Conservation (phyloP, 2,797 vertebrate species). For the Yasuhikotakia modesta region DNA sequence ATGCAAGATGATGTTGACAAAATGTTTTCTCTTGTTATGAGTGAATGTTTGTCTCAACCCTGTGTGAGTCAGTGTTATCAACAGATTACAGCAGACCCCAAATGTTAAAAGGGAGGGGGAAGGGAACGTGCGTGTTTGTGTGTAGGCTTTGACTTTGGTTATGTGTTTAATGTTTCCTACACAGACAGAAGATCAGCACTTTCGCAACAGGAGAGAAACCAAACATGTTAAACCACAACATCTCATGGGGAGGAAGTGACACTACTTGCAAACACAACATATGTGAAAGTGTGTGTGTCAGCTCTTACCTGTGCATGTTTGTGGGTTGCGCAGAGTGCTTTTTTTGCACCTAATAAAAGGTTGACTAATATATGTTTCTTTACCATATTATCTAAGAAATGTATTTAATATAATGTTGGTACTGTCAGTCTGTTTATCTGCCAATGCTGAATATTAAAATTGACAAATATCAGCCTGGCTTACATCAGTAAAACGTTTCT, state of each 20-base stretch:
- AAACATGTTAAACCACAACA: conserved; percentile 40
- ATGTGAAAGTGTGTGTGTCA: conserved; percentile 61
- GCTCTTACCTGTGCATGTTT: conserved; percentile 63
- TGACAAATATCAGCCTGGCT: not conserved
- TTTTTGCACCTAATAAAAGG: conserved; percentile 13
- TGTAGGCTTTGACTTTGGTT: conserved; percentile 60
- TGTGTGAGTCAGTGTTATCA: conserved; percentile 42
- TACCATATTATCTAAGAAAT: not conserved
- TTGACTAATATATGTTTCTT: no score
- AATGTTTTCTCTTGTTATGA: conserved; percentile 40
- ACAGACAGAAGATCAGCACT: conserved; percentile 46
- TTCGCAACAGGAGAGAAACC: conserved; percentile 42
- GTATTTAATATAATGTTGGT: not conserved
- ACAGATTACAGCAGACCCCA: conserved; percentile 40
- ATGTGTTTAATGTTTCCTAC: conserved; percentile 53
- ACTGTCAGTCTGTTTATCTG: not conserved
- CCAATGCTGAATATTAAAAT: not conserved
- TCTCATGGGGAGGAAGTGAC: conserved; percentile 31
- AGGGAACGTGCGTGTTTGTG: conserved; percentile 35
- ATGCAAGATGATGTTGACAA: conserved; percentile 3
- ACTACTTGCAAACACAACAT: conserved; percentile 13
- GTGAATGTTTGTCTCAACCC: conserved; percentile 24
- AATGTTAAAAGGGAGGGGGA: not conserved
- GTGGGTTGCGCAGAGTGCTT: not conserved
- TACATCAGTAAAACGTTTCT: not conserved